phyloP scores from a whole-genome alignment of 2,797 vertebrate genomes.

The Bovichtus diacanthus region DNA sequence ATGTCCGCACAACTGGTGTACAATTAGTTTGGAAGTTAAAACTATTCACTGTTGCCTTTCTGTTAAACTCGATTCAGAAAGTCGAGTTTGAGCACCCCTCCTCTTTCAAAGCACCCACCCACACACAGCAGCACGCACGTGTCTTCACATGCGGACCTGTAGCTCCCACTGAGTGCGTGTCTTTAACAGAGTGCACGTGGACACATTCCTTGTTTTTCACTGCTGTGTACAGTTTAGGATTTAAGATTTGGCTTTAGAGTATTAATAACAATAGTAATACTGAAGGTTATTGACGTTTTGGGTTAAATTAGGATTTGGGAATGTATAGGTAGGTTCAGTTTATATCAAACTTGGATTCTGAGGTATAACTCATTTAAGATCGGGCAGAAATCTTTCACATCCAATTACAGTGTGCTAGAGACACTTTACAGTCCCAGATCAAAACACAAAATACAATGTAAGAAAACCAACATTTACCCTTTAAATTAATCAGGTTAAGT shows the following conservation, averaged over 20 bases:
- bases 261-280: neutral
- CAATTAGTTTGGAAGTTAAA: too few relatives aligned
- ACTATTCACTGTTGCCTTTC: neutral
- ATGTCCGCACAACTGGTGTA: too few relatives aligned
- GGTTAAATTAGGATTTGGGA: neutral
- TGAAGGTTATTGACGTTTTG: neutral
- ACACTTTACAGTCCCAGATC: neutral
- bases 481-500: neutral
- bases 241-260: neutral
- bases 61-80: constrained; percentile 52
- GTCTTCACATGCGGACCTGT: constrained; percentile 68
- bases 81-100: constrained; percentile 25
- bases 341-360: neutral
- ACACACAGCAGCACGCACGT: constrained; percentile 56
- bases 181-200: neutral
- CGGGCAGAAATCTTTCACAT: neutral
- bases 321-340: neutral
- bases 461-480: neutral
- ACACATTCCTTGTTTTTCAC: neutral
- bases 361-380: neutral
- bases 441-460: neutral
- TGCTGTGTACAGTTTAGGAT: neutral
- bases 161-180: constrained; percentile 12
- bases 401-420: neutral
- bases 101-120: constrained; percentile 40